These are phyloP conservation scores for Globia sparganii DNA, from an alignment of 2,888 invertebrate genomes.

Conservation along the genomic window DNA sequence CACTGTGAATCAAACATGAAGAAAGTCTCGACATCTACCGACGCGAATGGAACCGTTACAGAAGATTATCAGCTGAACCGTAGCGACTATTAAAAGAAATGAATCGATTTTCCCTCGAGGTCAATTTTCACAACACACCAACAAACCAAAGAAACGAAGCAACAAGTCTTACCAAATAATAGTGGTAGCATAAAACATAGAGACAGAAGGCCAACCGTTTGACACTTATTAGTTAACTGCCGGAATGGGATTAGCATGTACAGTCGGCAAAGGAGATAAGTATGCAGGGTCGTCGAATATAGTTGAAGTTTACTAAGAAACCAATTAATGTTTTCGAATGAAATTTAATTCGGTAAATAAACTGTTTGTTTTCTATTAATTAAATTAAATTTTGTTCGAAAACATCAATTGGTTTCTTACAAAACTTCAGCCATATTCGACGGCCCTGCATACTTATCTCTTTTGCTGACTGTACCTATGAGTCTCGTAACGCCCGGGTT, in stretches of 20 bases:
- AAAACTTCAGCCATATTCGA: too few relatives aligned
- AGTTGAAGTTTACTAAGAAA: too few relatives aligned
- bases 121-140: slow-evolving; percentile 44
- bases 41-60: slow-evolving; percentile 9
- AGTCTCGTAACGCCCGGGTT: background rate
- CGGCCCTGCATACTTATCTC: too few relatives aligned
- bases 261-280: too few relatives aligned
- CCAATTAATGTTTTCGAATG: too few relatives aligned
- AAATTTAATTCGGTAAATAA: too few relatives aligned
- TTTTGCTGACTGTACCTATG: too few relatives aligned
- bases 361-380: too few relatives aligned
- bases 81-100: slow-evolving; percentile 22
- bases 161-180: slow-evolving; percentile 30
- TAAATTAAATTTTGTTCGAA: too few relatives aligned
- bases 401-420: too few relatives aligned
- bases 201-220: slow-evolving; percentile 4
- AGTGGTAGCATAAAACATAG: background rate
- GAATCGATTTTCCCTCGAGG: slow-evolving; percentile 49
- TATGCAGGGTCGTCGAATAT: too few relatives aligned
- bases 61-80: slow-evolving; percentile 28
- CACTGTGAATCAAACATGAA: slow-evolving; percentile 18
- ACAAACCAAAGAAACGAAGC: slow-evolving; percentile 7
- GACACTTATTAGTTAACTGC: background rate
- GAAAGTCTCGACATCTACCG: background rate
- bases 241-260: background rate